A percentile compares a stretch with the other conserved stretches of the same genome.
phyloP scores from a whole-genome alignment of 2,888 invertebrate genomes.

The Dryobota labecula region DNA sequence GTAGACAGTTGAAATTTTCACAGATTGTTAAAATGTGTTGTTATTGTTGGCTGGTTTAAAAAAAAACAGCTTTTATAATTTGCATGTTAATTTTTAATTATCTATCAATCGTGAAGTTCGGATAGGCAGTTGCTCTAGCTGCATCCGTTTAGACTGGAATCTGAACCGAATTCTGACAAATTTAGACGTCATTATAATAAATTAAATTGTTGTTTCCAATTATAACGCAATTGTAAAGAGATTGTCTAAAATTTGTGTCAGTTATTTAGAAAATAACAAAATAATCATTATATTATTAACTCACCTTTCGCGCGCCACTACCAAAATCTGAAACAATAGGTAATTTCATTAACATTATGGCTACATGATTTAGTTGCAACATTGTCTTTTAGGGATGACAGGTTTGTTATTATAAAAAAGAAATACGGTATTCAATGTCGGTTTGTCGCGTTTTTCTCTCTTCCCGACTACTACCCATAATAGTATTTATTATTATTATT shows the following conservation, averaged over 20 bases:
- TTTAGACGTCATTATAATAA: background rate
- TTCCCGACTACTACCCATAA: too few relatives aligned
- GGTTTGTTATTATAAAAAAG: background rate
- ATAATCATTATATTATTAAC: slow-evolving; percentile 23
- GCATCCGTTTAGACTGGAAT: too few relatives aligned
- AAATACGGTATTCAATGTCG: background rate
- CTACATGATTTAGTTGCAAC: background rate
- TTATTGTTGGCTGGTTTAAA: too few relatives aligned
- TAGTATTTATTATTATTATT: too few relatives aligned
- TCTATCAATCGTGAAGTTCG: too few relatives aligned
- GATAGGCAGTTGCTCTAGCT: too few relatives aligned
- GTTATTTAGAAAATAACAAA: background rate
- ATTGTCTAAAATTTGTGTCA: background rate
- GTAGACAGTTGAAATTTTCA: too few relatives aligned
- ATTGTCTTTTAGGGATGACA: slow-evolving; percentile 37
- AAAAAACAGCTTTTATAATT: too few relatives aligned
- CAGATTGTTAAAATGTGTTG: too few relatives aligned
- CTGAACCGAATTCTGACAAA: background rate
- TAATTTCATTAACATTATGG: slow-evolving; percentile 48
- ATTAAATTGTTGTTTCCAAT: slow-evolving; percentile 4
- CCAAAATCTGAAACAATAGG: slow-evolving; percentile 63
- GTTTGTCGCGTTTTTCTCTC: background rate
- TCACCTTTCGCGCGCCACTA: slow-evolving; percentile 47
- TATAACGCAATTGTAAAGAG: background rate
- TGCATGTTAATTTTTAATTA: too few relatives aligned